Evolutionary conservation across 2,888 invertebrate genomes (phyloP).

Genomic region (Ptychoptera albimana): DNA sequence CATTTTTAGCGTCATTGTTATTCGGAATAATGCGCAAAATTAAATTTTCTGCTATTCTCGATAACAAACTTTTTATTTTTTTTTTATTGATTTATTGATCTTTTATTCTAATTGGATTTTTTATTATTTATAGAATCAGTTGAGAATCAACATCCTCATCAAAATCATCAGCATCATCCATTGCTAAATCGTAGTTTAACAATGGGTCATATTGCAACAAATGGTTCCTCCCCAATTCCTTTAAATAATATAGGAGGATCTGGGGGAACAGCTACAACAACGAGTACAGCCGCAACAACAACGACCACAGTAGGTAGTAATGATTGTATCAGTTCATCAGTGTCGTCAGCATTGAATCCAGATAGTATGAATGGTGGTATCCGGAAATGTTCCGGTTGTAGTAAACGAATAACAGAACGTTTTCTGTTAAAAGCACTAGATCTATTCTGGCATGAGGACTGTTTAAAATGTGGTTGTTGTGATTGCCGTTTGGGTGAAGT

Average conservation of each 20-base stretch:
- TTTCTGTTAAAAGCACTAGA: slow-evolving; percentile 84
- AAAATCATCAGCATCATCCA: background rate
- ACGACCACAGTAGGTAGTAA: too few species aligned
- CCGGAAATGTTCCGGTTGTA: slow-evolving; percentile 68
- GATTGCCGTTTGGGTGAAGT: slow-evolving; percentile 94
- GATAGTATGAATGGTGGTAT: background rate
- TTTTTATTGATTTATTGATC: background rate
- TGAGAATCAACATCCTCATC: too few species aligned
- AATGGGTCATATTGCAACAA: slow-evolving; percentile 4
- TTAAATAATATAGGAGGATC: background rate
- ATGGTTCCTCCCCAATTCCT: background rate
- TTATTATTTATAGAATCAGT: background rate
- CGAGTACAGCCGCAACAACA: too few species aligned
- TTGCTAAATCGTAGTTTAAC: background rate
- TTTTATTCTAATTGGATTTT: too few species aligned
- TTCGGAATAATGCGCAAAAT: too few species aligned
- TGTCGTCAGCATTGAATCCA: slow-evolving; percentile 6
- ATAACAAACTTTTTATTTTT: background rate
- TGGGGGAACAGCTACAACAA: background rate
- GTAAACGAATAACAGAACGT: slow-evolving; percentile 83
- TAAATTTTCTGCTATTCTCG: too few species aligned
- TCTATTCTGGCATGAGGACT: slow-evolving; percentile 95
- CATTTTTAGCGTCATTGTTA: too few species aligned
- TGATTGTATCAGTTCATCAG: slow-evolving; percentile 1
- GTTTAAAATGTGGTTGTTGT: slow-evolving; percentile 93